These are phyloP conservation scores for Calephelis virginiensis DNA, from an alignment of 1,140 invertebrate genomes.

Conservation along the genomic window DNA sequence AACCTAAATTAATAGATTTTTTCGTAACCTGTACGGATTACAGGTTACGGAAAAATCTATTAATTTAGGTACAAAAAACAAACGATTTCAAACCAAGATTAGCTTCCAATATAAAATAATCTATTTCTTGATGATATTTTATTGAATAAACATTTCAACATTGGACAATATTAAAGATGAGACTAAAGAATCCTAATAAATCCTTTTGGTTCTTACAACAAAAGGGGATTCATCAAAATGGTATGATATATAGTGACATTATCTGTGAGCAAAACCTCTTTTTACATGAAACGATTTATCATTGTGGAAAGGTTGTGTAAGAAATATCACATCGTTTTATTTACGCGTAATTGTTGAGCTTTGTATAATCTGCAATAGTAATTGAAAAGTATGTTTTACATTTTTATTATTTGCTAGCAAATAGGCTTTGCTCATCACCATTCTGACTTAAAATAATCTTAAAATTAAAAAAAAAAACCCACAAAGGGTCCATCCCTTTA, in stretches of 20 bases:
- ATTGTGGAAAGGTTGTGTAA: conserved; percentile 19
- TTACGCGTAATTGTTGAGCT: conserved; percentile 1
- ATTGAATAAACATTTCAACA: neutral
- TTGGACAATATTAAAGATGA: neutral
- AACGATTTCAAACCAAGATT: no score
- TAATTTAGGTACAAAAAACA: no score
- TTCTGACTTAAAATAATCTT: no score
- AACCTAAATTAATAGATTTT: no score
- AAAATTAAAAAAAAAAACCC: no score
- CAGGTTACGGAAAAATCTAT: no score
- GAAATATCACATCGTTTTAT: conserved; percentile 3
- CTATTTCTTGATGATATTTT: neutral
- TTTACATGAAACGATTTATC: conserved; percentile 46
- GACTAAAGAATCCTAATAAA: conserved; percentile 43
- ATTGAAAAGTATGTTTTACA: conserved; percentile 2
- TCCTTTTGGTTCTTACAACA: conserved; percentile 49
- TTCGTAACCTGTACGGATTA: no score
- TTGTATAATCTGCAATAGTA: conserved; percentile 1
- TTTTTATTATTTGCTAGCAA: no score
- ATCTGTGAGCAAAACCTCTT: conserved; percentile 35
- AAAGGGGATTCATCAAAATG: conserved; percentile 45
- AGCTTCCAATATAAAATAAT: neutral
- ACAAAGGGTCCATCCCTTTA: no score
- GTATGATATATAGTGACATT: conserved; percentile 51
- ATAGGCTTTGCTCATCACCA: no score